A percentile compares a stretch with the other conserved stretches of the same genome.
Evolutionary conservation across 2,888 invertebrate species (phyloP).

Genomic region (Chrysomela aeneicollis): DNA sequence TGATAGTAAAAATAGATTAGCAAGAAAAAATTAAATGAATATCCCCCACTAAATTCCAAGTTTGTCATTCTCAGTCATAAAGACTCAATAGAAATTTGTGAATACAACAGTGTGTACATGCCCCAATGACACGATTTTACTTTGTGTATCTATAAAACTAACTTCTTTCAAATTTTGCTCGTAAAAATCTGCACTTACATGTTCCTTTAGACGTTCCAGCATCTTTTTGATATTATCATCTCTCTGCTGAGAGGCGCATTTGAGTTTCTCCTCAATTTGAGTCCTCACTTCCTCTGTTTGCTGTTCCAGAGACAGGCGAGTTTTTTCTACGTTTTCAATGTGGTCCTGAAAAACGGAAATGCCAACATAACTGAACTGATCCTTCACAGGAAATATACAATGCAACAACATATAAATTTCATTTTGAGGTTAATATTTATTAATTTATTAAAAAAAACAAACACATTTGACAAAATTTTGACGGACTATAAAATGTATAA

Average conservation of each 20-base stretch:
- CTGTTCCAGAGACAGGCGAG: slow-evolving; percentile 81
- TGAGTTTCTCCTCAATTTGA: slow-evolving; percentile 88
- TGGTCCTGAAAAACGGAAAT: slow-evolving; percentile 60
- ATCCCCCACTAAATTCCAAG: too few relatives aligned
- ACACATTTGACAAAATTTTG: too few relatives aligned
- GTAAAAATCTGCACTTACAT: slow-evolving; percentile 69
- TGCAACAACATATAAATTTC: too few relatives aligned
- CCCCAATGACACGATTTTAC: neutral
- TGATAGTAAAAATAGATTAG: too few relatives aligned
- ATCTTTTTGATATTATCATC: slow-evolving; percentile 92
- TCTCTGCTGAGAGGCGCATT: slow-evolving; percentile 86
- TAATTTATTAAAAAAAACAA: too few relatives aligned
- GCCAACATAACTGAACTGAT: neutral
- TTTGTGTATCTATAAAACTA: neutral
- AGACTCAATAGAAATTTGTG: too few relatives aligned
- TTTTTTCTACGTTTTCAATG: slow-evolving; percentile 71
- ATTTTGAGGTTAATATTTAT: too few relatives aligned
- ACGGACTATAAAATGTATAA: too few relatives aligned
- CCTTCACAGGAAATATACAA: neutral
- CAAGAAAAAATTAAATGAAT: too few relatives aligned
- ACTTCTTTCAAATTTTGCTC: neutral
- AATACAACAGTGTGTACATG: neutral
- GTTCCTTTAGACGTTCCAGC: slow-evolving; percentile 89
- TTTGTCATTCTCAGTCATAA: too few relatives aligned
- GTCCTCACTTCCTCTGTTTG: slow-evolving; percentile 86